Percentiles rank a stretch among this genome's conserved stretches.
These are phyloP conservation scores for Chironex yamaguchii DNA, from an alignment of 30 jellyfish, hydroid and myxozoan species.

Conservation along the genomic window DNA sequence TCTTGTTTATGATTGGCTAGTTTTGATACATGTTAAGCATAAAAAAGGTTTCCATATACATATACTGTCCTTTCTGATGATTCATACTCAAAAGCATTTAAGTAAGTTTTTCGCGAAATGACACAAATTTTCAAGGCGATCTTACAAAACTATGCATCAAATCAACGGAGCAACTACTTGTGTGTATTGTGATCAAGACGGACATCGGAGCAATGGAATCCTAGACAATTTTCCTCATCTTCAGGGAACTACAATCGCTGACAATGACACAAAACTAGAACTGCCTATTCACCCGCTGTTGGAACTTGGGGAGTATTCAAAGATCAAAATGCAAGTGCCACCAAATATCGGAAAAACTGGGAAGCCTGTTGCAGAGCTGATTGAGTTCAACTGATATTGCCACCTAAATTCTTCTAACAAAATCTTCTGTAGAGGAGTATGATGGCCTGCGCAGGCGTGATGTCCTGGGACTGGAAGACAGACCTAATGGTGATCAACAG, in stretches of 20 bases:
- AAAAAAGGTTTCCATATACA: too few relatives aligned
- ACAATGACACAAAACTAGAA: neutral
- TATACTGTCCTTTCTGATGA: too few relatives aligned
- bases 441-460: neutral
- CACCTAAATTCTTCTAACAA: neutral
- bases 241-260: neutral
- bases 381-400: neutral
- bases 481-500: slow-evolving; percentile 49
- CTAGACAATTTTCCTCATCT: too few relatives aligned
- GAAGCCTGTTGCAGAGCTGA: neutral
- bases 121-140: too few relatives aligned
- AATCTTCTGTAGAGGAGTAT: neutral
- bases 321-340: slow-evolving; percentile 1
- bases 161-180: too few relatives aligned
- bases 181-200: too few relatives aligned
- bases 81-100: too few relatives aligned
- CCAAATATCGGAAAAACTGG: neutral
- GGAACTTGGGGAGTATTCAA: neutral
- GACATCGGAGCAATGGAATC: too few relatives aligned
- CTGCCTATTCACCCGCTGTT: neutral
- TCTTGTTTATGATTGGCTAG: too few relatives aligned
- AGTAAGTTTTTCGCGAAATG: too few relatives aligned
- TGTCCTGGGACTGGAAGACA: neutral
- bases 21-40: too few relatives aligned
- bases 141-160: too few relatives aligned